phyloP scores from a whole-genome alignment of 1,140 invertebrate genomes.

The Ostrea edulis region DNA sequence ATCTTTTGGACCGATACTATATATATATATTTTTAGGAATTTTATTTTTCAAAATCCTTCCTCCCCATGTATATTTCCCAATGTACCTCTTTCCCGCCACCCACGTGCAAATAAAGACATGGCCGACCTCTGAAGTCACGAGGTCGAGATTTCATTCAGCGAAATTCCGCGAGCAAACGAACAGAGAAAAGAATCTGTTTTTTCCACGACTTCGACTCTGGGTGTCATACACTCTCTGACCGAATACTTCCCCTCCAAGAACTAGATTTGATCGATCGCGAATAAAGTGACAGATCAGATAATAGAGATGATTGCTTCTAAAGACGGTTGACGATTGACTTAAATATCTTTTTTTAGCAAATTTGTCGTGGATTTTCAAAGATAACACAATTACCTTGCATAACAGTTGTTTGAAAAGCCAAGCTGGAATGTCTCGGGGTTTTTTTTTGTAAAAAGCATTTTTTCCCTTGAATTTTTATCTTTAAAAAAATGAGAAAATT shows the following conservation, averaged over 20 bases:
- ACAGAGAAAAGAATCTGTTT: constrained; percentile 2
- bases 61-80: background rate
- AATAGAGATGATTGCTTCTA: background rate
- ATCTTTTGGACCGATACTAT: too few relatives aligned
- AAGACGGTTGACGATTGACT: background rate
- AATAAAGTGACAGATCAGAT: constrained; percentile 27
- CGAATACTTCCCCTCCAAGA: constrained; percentile 14
- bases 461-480: too few relatives aligned
- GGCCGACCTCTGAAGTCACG: background rate
- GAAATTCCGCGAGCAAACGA: constrained; percentile 22
- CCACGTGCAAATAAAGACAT: constrained; percentile 28
- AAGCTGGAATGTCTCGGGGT: background rate
- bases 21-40: background rate
- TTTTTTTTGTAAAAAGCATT: background rate
- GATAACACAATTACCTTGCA: background rate
- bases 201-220: background rate
- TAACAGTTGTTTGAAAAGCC: background rate
- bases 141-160: constrained; percentile 15
- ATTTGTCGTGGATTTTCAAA: background rate
- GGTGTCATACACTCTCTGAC: constrained; percentile 6
- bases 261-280: background rate
- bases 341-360: background rate
- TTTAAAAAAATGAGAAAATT: too few relatives aligned
- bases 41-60: background rate
- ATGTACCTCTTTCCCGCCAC: background rate